Evolutionary conservation across 2,113 vertebrate species (phyloP), one percentile per base, ranked within the genome.

Genomic region (Plecturocebus donacophilus): DNA sequence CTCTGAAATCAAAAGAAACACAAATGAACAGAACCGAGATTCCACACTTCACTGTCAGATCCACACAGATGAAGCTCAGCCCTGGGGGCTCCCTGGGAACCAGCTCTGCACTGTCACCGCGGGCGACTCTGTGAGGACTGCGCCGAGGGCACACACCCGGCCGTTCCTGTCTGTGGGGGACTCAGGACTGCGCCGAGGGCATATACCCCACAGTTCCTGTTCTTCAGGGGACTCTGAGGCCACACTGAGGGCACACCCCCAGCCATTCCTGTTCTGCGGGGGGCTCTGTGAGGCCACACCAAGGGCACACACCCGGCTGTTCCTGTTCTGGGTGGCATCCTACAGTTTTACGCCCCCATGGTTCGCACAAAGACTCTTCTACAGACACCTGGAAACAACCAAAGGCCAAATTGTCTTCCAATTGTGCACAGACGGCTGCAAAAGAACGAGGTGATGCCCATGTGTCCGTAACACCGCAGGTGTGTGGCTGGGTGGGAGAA

Each of bases 391-490:
- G 52, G 64, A 83, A 56, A 35, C 14, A 6, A 10, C 35, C 17
- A 27, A 8, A 68, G 47, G 32, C 56, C 49, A 58, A 42, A 4
- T 17, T 12, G 35, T 5, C 11, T 14, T 14, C 32, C 19, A 13
- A 1, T 14, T 6, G n/a, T 6, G 16, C 11, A 3, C 3, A 38
- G 23, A 25, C 5, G 9, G 5, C n/a, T 27, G 38, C 21, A 16
- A 5, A 52, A 52, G 23, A 9, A 12, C 5, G 0, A 1, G 20
- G 27, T 6, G 5, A 68, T 4, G 8, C 16, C 45, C 1, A 0
- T 0, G 10, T 7, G 20, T 25, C 40, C 40, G 5, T 32, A 32
- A 20, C 3, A 6, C 32, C n/a, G n/a, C 20, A 9, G 17, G 35
- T 5, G 21, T 2, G 23, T 10, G 16, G 30, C 0, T 2, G 20